Percentiles rank a stretch among this genome's conserved stretches.
phyloP scores from a whole-genome alignment of 2,797 vertebrate species.

The Rhabdomys pumilio region DNA sequence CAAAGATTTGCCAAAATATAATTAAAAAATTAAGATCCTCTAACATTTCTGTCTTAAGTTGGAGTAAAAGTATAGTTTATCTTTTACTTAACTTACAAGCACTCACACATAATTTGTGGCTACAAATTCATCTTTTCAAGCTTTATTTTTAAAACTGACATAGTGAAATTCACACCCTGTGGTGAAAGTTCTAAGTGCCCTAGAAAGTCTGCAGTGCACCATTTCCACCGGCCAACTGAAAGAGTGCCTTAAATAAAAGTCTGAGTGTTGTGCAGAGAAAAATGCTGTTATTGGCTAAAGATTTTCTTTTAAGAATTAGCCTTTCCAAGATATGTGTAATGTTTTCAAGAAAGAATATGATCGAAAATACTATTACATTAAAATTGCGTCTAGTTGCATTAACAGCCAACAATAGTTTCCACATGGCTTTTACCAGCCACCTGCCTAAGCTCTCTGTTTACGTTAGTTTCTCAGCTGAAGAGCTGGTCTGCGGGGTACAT shows the following conservation, averaged over 20 bases:
- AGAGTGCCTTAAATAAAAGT: conserved; percentile 11
- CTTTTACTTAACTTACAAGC: conserved; percentile 58
- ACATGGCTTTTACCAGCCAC: background rate
- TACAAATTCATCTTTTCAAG: conserved; percentile 66
- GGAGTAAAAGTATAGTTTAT: conserved; percentile 53
- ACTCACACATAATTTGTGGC: conserved; percentile 12
- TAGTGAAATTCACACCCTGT: conserved; percentile 18
- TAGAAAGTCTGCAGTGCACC: conserved; percentile 32
- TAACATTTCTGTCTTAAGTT: conserved; percentile 53
- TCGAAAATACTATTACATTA: background rate
- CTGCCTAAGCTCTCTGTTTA: background rate
- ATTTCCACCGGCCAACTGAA: conserved; percentile 51
- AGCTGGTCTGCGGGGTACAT: background rate
- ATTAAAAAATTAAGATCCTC: conserved; percentile 67
- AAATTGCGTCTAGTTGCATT: background rate
- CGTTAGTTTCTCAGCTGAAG: background rate
- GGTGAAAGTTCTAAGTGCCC: conserved; percentile 56
- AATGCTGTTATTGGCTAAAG: background rate
- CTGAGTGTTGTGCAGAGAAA: background rate
- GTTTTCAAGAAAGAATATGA: background rate
- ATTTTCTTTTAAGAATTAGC: background rate
- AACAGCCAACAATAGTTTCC: background rate
- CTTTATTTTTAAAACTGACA: conserved; percentile 48
- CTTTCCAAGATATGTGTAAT: background rate
- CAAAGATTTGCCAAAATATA: conserved; percentile 75